Evolutionary conservation across 2,888 invertebrate genomes (phyloP).

Genomic region (Drosophila mulleri): DNA sequence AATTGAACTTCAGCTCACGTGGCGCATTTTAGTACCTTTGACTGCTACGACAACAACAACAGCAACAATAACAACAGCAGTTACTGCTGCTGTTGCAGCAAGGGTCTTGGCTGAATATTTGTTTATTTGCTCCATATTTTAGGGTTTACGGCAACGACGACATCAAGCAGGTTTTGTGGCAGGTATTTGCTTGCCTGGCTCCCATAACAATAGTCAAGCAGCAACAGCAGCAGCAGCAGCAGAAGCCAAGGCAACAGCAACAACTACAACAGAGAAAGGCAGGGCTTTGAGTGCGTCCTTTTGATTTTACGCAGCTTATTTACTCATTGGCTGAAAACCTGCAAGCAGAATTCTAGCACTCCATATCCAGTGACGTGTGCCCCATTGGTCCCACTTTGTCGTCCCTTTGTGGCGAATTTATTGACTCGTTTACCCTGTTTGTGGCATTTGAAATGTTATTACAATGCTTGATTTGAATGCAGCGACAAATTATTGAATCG

Average conservation of each 20-base stretch:
- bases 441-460: slow-evolving; percentile 73
- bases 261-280: slow-evolving; percentile 24
- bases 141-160: slow-evolving; percentile 78
- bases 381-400: slow-evolving; percentile 1
- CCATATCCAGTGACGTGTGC: slow-evolving; percentile 9
- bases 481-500: slow-evolving; percentile 67
- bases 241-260: slow-evolving; percentile 34
- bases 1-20: slow-evolving; percentile 79
- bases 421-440: slow-evolving; percentile 63
- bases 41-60: slow-evolving; percentile 27
- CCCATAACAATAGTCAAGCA: slow-evolving; percentile 51
- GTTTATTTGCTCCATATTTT: slow-evolving; percentile 82
- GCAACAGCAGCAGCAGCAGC: slow-evolving; percentile 3
- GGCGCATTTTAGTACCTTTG: slow-evolving; percentile 74
- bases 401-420: slow-evolving; percentile 70
- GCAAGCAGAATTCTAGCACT: slow-evolving; percentile 30
- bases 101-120: slow-evolving; percentile 67
- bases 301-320: slow-evolving; percentile 79
- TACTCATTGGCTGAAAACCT: slow-evolving; percentile 74
- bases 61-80: slow-evolving; percentile 2
- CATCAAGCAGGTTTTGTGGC: slow-evolving; percentile 80
- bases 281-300: slow-evolving; percentile 54
- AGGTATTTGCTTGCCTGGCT: slow-evolving; percentile 66
- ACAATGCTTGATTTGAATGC: slow-evolving; percentile 75
- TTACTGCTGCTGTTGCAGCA: slow-evolving; percentile 37